Percentiles rank a stretch among this genome's conserved stretches.
Conservation (phyloP, 2,797 vertebrate species). For the Clarias fuscus region DNA sequence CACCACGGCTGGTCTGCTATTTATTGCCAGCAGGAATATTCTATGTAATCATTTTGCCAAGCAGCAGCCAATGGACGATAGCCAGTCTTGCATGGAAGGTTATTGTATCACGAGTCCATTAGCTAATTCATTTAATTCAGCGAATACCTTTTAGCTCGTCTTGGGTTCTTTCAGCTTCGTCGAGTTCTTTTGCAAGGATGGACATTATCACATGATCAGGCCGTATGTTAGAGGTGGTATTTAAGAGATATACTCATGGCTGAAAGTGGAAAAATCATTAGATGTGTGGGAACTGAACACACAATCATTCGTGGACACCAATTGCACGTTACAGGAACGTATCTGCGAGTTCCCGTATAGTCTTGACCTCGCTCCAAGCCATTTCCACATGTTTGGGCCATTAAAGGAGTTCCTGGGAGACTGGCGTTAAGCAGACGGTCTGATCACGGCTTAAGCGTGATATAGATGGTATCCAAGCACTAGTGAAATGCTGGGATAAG, state of each 20-base stretch:
- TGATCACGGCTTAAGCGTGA: too few relatives aligned
- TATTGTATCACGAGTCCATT: constrained; percentile 37
- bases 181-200: background rate
- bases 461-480: too few relatives aligned
- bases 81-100: constrained; percentile 4
- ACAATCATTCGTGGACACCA: too few relatives aligned
- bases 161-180: background rate
- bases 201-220: background rate
- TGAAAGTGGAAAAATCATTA: background rate
- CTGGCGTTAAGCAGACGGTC: too few relatives aligned
- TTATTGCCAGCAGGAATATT: constrained; percentile 23
- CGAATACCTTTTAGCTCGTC: background rate
- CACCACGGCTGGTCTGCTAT: background rate
- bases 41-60: constrained; percentile 16
- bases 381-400: too few relatives aligned
- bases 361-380: too few relatives aligned
- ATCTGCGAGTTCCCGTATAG: too few relatives aligned
- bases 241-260: background rate
- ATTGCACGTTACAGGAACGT: background rate
- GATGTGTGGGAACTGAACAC: too few relatives aligned
- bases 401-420: too few relatives aligned
- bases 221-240: background rate
- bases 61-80: background rate
- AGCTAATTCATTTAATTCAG: constrained; percentile 40
- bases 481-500: too few relatives aligned